A percentile compares a stretch with the other conserved stretches of the same genome.
These are phyloP conservation scores for Peromyscus aztecus DNA, from an alignment of 2,797 vertebrate species.

Conservation along the genomic window DNA sequence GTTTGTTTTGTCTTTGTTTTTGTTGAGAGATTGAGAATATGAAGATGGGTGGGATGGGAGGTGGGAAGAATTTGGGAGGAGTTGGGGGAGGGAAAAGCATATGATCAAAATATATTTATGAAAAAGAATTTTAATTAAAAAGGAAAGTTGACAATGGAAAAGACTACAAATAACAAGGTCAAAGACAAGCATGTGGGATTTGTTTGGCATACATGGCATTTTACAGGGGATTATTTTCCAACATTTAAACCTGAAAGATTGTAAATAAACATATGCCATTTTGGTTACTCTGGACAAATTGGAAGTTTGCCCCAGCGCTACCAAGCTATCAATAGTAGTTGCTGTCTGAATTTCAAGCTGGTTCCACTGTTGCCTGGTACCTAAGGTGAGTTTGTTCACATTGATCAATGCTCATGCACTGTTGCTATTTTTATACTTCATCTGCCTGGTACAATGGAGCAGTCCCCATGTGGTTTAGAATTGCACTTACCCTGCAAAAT, in stretches of 20 bases:
- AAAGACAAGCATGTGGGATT: background rate
- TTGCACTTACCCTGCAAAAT: background rate
- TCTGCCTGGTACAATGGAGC: background rate
- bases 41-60: background rate
- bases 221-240: background rate
- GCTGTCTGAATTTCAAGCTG: background rate
- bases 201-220: background rate
- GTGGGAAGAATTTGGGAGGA: background rate
- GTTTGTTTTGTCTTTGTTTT: background rate
- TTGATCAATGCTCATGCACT: too few relatives aligned
- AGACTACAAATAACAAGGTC: background rate
- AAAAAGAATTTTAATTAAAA: background rate
- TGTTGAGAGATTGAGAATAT: background rate
- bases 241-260: background rate
- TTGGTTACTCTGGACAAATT: background rate
- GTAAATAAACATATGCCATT: background rate
- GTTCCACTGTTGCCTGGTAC: background rate
- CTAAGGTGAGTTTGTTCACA: accelerated
- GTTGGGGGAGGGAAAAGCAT: background rate
- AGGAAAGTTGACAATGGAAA: background rate
- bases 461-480: background rate
- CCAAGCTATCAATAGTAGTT: background rate
- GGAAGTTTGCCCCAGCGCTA: too few relatives aligned
- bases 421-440: background rate
- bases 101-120: background rate